Evolutionary conservation across 2,113 vertebrate genomes (phyloP).

Genomic region (Cavia porcellus): DNA sequence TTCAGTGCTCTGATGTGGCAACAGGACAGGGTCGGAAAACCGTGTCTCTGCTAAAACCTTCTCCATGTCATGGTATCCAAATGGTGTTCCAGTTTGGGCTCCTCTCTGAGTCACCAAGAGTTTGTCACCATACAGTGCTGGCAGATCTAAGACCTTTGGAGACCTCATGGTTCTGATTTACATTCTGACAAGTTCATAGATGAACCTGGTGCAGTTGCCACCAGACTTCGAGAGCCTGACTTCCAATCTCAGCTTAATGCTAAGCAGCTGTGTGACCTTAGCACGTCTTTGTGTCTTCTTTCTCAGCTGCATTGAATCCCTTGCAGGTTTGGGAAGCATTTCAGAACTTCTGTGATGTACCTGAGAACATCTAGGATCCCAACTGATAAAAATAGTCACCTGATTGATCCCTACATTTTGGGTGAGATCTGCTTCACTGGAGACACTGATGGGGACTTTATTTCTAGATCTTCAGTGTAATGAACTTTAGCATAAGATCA

Average conservation of each 20-base stretch:
- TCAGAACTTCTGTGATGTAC: background rate
- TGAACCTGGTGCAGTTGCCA: background rate
- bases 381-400: conserved; percentile 79
- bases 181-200: background rate
- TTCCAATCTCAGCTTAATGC: background rate
- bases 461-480: background rate
- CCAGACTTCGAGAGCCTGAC: background rate
- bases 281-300: background rate
- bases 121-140: background rate
- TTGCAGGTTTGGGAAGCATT: background rate
- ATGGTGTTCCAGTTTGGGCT: background rate
- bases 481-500: background rate
- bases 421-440: conserved; percentile 39
- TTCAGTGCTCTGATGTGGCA: conserved; percentile 10
- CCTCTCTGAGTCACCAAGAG: background rate
- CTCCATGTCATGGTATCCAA: background rate
- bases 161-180: background rate
- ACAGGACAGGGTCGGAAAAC: conserved; percentile 21
- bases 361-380: conserved; percentile 70
- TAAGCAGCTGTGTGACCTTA: background rate
- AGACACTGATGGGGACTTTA: conserved; percentile 72
- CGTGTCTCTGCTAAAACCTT: background rate
- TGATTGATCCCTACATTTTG: conserved; percentile 79
- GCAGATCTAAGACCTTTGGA: background rate
- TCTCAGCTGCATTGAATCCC: background rate